Conservation (phyloP, 2,113 vertebrate genomes). For the Rhinolophus ferrumequinum region DNA sequence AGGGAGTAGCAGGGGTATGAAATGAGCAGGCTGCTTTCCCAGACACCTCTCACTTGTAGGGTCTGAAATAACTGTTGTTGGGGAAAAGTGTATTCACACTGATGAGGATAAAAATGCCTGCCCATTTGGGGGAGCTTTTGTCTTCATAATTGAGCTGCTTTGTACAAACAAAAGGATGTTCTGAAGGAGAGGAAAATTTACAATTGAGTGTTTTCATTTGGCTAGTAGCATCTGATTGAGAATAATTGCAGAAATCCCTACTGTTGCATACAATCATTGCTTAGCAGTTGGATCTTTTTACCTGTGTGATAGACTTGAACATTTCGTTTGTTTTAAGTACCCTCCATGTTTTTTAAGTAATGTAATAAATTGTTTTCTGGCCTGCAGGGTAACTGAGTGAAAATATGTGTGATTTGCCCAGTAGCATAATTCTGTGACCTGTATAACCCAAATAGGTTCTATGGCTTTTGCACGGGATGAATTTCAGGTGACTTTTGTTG, state of each 20-base stretch:
- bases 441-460: not conserved
- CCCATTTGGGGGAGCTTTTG: slow-evolving; percentile 16
- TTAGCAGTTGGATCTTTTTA: slow-evolving; percentile 37
- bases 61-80: not conserved
- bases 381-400: not conserved
- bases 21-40: not conserved
- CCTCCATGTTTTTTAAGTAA: not conserved
- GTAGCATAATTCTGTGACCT: not conserved
- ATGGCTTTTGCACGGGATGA: slow-evolving; percentile 20
- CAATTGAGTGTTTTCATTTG: slow-evolving; percentile 15
- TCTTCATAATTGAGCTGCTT: slow-evolving; percentile 19
- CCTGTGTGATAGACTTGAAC: slow-evolving; percentile 13
- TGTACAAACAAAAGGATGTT: slow-evolving; percentile 16
- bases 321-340: slow-evolving; percentile 28
- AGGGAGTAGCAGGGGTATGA: not conserved
- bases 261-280: not conserved
- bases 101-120: not conserved
- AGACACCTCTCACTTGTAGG: not conserved
- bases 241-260: slow-evolving; percentile 50
- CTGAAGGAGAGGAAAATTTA: not conserved
- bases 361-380: slow-evolving; percentile 20
- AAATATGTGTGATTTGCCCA: not conserved
- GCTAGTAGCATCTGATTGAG: not conserved
- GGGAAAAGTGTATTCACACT: not conserved
- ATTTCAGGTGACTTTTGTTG: slow-evolving; percentile 54